phyloP scores from a whole-genome alignment of 1,140 invertebrate genomes.

The Formica selysi region DNA sequence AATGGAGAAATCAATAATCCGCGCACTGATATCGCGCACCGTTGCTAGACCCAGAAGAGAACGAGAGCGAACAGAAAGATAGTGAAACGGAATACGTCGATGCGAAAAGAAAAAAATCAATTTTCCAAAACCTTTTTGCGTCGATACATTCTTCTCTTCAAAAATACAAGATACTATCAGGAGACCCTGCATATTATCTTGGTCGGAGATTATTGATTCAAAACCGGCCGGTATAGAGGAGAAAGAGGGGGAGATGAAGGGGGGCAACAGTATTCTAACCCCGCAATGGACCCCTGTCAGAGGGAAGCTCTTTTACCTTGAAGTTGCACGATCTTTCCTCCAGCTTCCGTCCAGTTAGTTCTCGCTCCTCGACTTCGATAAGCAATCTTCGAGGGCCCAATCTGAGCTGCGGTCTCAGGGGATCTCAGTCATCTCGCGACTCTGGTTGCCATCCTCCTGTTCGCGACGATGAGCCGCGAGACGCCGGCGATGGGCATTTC shows the following conservation, averaged over 20 bases:
- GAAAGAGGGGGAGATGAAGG: not conserved
- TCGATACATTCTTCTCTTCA: conserved; percentile 52
- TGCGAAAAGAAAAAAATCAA: conserved; percentile 37
- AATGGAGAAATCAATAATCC: conserved; percentile 84
- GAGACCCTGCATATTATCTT: conserved; percentile 73
- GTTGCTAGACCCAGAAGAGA: conserved; percentile 43
- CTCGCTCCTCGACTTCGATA: conserved; percentile 34
- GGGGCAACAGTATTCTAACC: conserved; percentile 40
- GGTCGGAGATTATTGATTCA: conserved; percentile 77
- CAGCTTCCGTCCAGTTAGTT: conserved; percentile 43
- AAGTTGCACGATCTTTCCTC: conserved; percentile 49
- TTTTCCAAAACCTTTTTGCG: conserved; percentile 31
- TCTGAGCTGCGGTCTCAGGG: not conserved
- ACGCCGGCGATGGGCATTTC: not conserved
- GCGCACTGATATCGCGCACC: conserved; percentile 81
- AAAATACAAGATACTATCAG: conserved; percentile 44
- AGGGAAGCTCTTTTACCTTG: conserved; percentile 62
- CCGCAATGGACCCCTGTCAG: not conserved
- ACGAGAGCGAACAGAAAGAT: conserved; percentile 48
- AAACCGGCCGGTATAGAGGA: conserved; percentile 63
- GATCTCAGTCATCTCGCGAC: conserved; percentile 73
- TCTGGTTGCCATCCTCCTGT: conserved; percentile 64
- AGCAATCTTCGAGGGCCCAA: conserved; percentile 25
- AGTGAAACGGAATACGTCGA: conserved; percentile 8
- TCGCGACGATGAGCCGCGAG: conserved; percentile 55